These are phyloP conservation scores for Anticlea derivata DNA, from an alignment of 2,888 invertebrate genomes.

Conservation along the genomic window DNA sequence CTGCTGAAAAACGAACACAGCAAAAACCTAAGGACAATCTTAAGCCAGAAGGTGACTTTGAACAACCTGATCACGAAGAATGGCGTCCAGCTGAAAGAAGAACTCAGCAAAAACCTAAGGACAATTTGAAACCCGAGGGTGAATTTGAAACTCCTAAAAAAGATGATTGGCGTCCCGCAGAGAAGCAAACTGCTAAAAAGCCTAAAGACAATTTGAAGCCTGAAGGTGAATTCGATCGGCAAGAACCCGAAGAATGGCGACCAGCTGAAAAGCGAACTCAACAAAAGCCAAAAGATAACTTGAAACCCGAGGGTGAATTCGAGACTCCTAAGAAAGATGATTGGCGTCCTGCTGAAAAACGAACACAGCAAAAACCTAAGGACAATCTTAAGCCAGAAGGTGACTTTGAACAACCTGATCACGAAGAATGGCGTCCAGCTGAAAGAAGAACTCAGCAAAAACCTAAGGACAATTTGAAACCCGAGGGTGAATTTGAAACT, in stretches of 20 bases:
- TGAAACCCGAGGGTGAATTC: conserved; percentile 80
- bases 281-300: conserved; percentile 74
- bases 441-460: conserved; percentile 56
- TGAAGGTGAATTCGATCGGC: conserved; percentile 82
- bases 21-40: conserved; percentile 75
- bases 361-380: conserved; percentile 53
- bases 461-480: conserved; percentile 70
- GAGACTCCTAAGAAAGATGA: conserved; percentile 55
- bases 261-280: conserved; percentile 47
- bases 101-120: conserved; percentile 62
- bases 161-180: conserved; percentile 63
- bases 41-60: conserved; percentile 82
- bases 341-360: conserved; percentile 66
- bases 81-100: conserved; percentile 68
- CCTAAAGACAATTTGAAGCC: conserved; percentile 76
- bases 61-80: conserved; percentile 67
- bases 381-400: conserved; percentile 83
- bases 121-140: conserved; percentile 62
- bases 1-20: conserved; percentile 62
- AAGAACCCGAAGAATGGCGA: conserved; percentile 50
- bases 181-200: conserved; percentile 52
- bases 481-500: conserved; percentile 67
- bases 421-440: conserved; percentile 62
- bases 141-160: conserved; percentile 50
- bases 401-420: conserved; percentile 67